Evolutionary conservation across 2,113 vertebrate species (phyloP).

Genomic region (Anguilla japonica): DNA sequence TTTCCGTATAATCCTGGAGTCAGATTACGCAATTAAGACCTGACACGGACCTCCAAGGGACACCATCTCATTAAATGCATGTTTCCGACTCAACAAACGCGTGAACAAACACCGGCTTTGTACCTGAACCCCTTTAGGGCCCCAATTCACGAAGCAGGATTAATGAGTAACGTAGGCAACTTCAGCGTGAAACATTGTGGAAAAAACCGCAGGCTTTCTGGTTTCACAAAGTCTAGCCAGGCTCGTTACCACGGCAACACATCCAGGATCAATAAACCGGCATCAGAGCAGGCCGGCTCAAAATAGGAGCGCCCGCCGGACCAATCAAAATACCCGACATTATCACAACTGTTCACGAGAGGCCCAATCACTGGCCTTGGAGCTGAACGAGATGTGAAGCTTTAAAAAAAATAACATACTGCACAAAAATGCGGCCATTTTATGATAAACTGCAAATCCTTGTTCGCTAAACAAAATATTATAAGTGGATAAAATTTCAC

Average conservation of each 20-base stretch:
- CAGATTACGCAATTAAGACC: not conserved
- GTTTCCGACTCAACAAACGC: not conserved
- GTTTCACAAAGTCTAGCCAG: not conserved
- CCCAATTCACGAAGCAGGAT: not conserved
- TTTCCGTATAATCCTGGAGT: not conserved
- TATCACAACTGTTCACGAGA: not conserved
- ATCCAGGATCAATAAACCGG: not conserved
- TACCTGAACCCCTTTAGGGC: not conserved
- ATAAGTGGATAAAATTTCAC: too few relatives aligned
- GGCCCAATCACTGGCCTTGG: not conserved
- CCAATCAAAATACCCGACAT: not conserved
- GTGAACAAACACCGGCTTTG: not conserved
- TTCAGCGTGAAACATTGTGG: not conserved
- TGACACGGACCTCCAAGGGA: too few relatives aligned
- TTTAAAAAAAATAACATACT: not conserved
- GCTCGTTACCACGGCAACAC: not conserved
- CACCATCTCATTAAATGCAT: too few relatives aligned
- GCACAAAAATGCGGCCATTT: too few relatives aligned
- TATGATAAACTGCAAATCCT: too few relatives aligned
- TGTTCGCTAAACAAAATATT: too few relatives aligned
- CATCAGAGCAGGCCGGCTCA: not conserved
- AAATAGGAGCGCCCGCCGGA: not conserved
- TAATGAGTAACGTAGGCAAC: not conserved
- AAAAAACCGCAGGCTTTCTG: slow-evolving; percentile 2
- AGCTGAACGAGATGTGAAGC: not conserved